These are phyloP conservation scores for Ramphastos sulfuratus DNA, from an alignment of 2,113 vertebrate genomes.

Conservation along the genomic window DNA sequence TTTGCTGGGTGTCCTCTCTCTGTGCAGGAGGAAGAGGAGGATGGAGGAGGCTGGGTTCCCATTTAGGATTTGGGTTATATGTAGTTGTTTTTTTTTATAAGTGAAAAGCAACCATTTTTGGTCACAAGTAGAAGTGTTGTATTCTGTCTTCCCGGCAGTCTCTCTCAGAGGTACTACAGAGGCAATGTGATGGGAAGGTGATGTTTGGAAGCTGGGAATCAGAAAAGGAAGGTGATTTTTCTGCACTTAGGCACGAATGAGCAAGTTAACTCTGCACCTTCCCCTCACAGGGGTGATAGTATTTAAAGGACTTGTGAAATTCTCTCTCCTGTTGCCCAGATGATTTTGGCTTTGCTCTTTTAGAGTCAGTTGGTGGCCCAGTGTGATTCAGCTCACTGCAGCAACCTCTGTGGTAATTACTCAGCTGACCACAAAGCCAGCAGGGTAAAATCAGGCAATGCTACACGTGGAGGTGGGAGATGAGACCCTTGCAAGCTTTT, in stretches of 20 bases:
- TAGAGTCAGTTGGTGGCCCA: background rate
- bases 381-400: background rate
- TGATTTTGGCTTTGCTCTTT: background rate
- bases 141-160: background rate
- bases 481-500: background rate
- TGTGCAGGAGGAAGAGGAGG: background rate
- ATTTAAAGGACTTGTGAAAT: background rate
- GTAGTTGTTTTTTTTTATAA: background rate
- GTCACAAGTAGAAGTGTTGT: background rate
- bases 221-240: background rate
- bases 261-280: background rate
- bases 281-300: background rate
- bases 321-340: background rate
- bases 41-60: background rate
- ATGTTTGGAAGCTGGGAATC: background rate
- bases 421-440: background rate
- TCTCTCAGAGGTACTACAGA: background rate
- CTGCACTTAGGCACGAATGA: background rate
- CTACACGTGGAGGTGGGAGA: background rate
- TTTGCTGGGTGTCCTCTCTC: background rate
- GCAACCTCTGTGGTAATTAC: background rate
- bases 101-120: background rate
- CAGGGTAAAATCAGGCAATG: background rate
- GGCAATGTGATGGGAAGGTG: background rate
- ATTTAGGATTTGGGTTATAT: background rate